Base-by-base conservation (phyloP, 2,113 vertebrate species). In the Dissostichus mawsoni region DNA sequence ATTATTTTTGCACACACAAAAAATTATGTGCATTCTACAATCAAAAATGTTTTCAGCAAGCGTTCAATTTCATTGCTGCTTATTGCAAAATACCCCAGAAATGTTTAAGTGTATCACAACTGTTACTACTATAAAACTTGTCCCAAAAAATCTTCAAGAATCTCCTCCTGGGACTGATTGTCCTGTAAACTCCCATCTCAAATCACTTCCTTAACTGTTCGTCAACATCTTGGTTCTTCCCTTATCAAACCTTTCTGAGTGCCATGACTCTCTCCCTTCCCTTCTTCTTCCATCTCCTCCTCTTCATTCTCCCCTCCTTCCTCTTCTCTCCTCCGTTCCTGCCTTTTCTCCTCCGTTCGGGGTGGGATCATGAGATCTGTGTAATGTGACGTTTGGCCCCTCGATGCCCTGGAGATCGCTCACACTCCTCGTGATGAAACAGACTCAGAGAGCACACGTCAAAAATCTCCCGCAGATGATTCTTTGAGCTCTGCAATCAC, bases 401-500 rank as follows among this genome's bases (percentile, higher is more conserved):
- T 3, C 1, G 17, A 68, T 76, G 69, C 72, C 82, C 55, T 10
- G 57, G 72, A 76, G 81, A 82, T 69, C 1, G 23, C 82, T 55
- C 58, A 17, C 51, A 51, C 71, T 76, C 53, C 41, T 29, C 58
- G 36, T 25, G 23, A 62, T 53, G 48, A 72, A 71, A 58, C 50
- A 11, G 11, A 17, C 17, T 14, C 47, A 25, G 25, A 25, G 2
- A 25, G 16, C 36, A 12, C 76, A 76, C 13, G 58, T 65, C 78
- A 61, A 33, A 79, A 69, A 44, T 5, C 69, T 80, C 61, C 14
- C 29, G 17, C 25, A 59, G 52, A 76, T 25, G 77, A 83, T 83
- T 78, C 82, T 64, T 88, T 13, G 41, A 69, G 33, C 57, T 87
- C 57, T 87, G 67, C 87, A 85, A 91, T 92, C 90, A 82, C 82